Evolutionary conservation across 2,888 invertebrate genomes (phyloP), one percentile per base, ranked within the genome.

Genomic region (Melipona bicolor): DNA sequence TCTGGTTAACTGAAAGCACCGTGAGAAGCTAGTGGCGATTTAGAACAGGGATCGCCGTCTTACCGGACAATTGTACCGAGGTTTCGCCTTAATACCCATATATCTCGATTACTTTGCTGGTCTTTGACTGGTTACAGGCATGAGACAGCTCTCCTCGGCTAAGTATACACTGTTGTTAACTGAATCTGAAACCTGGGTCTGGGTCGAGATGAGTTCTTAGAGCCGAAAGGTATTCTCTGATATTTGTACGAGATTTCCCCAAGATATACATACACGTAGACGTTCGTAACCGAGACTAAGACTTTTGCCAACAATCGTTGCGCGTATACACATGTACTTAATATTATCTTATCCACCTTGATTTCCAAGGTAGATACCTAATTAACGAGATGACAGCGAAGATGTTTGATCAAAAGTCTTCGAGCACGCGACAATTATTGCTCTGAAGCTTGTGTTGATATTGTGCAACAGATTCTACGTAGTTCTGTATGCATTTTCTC

Each of bases 11-110:
- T 89, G 84, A 86, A 89, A 89, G 86, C 88, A 87, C 83, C 81
- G 88, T 89, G 88, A 85, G 87, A 61, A 69, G 80, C 77, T 77
- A 81, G 85, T 61, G 84, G 86, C 90, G 87, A 91, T 92, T 92
- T 89, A 91, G 91, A 88, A 81, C 79, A 43, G 73, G 90, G 91
- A 90, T 92, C 90, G 86, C 70, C 71, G 79, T 84, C 83, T 87
- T 86, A 83, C 83, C 79, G 85, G 86, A 81, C 87, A 90, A 77
- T 88, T 84, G 79, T 83, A 70, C 82, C 49, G 78, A 79, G 76
- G 80, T 83, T 84, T 81, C 87, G 84, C 84, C 86, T 81, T 92
- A 91, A 92, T 91, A 91, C 90, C 71, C 81, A 76, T 87, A 87
- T 87, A 84, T 86, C 89, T 85, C 77, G 71, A 68, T 83, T 82